Conservation (phyloP, 2,888 invertebrate genomes). For the Pseudococcus jackbeardsleyi region DNA sequence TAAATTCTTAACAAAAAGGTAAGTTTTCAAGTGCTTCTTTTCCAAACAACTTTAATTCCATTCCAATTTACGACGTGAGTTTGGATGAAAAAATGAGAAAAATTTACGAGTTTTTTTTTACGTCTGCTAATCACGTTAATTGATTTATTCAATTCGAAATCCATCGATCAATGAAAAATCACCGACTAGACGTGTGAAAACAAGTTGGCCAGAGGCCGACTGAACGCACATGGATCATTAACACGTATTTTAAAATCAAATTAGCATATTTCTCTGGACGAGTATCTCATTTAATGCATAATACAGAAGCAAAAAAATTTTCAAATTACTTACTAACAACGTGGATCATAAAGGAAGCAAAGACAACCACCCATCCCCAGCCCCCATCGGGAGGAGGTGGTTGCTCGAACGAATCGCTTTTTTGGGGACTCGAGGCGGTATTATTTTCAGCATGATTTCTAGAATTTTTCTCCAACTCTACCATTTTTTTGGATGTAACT, state of each 20-base stretch:
- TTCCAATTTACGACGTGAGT: neutral
- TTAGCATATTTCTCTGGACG: neutral
- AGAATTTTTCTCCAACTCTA: slow-evolving; percentile 50
- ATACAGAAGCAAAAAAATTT: neutral
- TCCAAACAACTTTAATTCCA: neutral
- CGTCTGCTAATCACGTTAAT: neutral
- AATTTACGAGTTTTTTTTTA: neutral
- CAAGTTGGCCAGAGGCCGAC: neutral
- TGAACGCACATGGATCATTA: neutral
- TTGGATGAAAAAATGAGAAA: neutral
- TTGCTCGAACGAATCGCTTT: slow-evolving; percentile 58
- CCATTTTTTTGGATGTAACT: slow-evolving; percentile 37
- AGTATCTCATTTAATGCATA: neutral
- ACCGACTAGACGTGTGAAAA: neutral
- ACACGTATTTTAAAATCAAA: neutral
- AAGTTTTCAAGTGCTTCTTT: neutral
- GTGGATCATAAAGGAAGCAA: slow-evolving; percentile 97
- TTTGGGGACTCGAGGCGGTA: slow-evolving; percentile 4
- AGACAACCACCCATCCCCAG: slow-evolving; percentile 95
- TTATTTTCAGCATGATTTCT: slow-evolving; percentile 52
- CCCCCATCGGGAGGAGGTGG: slow-evolving; percentile 87
- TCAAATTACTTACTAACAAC: slow-evolving; percentile 83
- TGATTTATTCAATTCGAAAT: neutral
- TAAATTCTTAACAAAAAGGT: neutral
- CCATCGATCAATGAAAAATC: neutral